These are phyloP conservation scores for Isaurus tuberculatus DNA, from an alignment of 92 coral and sea anemone species.

Conservation along the genomic window DNA sequence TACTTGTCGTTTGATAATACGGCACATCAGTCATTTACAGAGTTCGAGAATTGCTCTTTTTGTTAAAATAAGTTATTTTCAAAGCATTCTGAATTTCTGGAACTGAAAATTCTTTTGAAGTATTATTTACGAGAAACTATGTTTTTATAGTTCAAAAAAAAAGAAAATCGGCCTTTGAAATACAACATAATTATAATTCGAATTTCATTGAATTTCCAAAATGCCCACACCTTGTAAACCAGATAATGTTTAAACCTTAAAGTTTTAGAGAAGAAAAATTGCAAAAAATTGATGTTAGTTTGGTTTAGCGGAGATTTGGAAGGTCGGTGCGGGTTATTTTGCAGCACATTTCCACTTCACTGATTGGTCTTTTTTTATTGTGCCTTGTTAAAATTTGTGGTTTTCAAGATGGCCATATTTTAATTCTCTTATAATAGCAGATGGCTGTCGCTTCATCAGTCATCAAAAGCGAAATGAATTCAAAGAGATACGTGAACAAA, in stretches of 20 bases:
- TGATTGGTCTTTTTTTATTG: conserved; percentile 33
- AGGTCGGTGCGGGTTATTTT: conserved; percentile 21
- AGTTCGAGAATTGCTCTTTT: background rate
- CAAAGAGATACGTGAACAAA: background rate
- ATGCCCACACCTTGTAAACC: conserved; percentile 54
- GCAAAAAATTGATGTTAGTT: conserved; percentile 18
- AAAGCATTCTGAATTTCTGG: background rate
- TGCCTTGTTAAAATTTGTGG: conserved; percentile 49
- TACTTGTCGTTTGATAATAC: conserved; percentile 40
- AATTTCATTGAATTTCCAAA: conserved; percentile 49
- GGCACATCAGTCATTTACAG: conserved; percentile 22
- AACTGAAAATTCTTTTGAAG: background rate
- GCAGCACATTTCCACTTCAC: background rate
- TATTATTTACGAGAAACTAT: background rate
- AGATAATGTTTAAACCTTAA: conserved; percentile 41
- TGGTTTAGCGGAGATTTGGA: conserved; percentile 19
- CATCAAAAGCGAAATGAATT: background rate
- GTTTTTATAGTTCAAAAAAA: background rate
- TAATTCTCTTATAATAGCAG: conserved; percentile 48
- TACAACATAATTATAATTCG: conserved; percentile 45
- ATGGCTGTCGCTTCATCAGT: conserved; percentile 30
- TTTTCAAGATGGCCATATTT: conserved; percentile 51
- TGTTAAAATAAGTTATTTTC: background rate
- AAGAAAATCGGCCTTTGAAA: conserved; percentile 12
- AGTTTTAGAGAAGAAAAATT: conserved; percentile 36